Base-by-base conservation (phyloP, 2,797 vertebrate genomes). In the Momotus momota region DNA sequence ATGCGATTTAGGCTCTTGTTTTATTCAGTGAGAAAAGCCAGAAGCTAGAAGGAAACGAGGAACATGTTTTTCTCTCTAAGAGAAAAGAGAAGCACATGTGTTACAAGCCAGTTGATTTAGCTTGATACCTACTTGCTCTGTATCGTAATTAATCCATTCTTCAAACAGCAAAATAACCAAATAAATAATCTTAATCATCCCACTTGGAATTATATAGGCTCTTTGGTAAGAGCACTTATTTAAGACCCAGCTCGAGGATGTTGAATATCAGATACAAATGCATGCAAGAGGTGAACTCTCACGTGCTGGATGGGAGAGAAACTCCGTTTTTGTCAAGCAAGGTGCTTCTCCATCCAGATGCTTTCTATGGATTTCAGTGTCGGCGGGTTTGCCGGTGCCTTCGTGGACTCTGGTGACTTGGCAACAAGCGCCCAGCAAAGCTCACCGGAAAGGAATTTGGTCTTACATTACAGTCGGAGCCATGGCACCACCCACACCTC, bases 371-470 rank as follows among this genome's bases (percentile, higher is more conserved):
- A 23, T 79, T 58, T 79, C n/a, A 38, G 45, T 48, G 49, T 38
- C 25, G 3, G 1, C 38, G 35, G 17, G 5, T 41, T 13, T 41
- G 55, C 0, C 0, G 40, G 40, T 65, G 60, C 71, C 82, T 58
- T 35, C 12, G 16, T 12, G 67, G 60, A 54, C 81, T 70, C 78
- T 33, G 61, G 79, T 57, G 74, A 78, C 61, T 33, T 74, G 92
- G 88, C 81, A 94, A 27, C 33, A 79, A 12, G 23, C 20, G 2
- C 7, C 29, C 60, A 62, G n/a, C 7, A 70, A 89, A 91, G 64
- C 78, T 96, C 88, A 79, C 0, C 9, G 67, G 85, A 80, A 65
- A 91, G 92, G 86, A 87, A 80, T 92, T 77, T 74, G 75, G 12
- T 54, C 31, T 73, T 51, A 48, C 21, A 41, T 61, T 48, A 21